A percentile compares a stretch with the other conserved stretches of the same genome.
These are phyloP conservation scores for Eueides isabella DNA, from an alignment of 1,140 invertebrate genomes.

Conservation along the genomic window DNA sequence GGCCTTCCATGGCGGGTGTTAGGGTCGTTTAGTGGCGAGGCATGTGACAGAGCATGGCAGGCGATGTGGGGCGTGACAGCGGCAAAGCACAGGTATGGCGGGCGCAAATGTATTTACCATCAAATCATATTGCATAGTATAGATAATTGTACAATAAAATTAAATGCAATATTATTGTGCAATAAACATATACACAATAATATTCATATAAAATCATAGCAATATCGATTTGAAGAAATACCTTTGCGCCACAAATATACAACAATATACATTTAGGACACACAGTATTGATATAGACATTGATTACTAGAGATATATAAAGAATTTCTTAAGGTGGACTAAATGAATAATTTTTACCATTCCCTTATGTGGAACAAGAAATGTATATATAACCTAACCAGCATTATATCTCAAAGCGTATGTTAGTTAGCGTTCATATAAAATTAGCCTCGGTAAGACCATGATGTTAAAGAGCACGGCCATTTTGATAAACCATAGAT, in stretches of 20 bases:
- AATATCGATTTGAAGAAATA: slow-evolving; percentile 5
- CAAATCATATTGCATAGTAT: background rate
- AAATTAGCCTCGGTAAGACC: slow-evolving; percentile 20
- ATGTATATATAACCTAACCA: slow-evolving; percentile 14
- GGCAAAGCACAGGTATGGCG: slow-evolving; percentile 64
- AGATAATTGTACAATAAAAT: no score
- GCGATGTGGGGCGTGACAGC: slow-evolving; percentile 72
- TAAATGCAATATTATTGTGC: background rate
- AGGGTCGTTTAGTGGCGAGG: slow-evolving; percentile 76
- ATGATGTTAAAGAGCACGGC: background rate
- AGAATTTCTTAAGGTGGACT: background rate
- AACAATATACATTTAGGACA: slow-evolving; percentile 28
- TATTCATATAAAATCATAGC: background rate
- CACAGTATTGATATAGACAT: slow-evolving; percentile 25
- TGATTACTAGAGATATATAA: background rate
- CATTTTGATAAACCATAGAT: slow-evolving; percentile 1
- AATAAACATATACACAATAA: no score
- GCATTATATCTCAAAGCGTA: slow-evolving; percentile 31
- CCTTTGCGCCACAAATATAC: slow-evolving; percentile 24
- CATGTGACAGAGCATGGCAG: slow-evolving; percentile 73
- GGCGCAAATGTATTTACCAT: slow-evolving; percentile 26
- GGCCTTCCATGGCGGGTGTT: slow-evolving; percentile 49
- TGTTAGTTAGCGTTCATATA: slow-evolving; percentile 38
- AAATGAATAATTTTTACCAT: background rate
- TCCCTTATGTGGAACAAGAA: slow-evolving; percentile 16